Evolutionary conservation across 2,113 vertebrate species (phyloP).

Genomic region (Larimichthys crocea): DNA sequence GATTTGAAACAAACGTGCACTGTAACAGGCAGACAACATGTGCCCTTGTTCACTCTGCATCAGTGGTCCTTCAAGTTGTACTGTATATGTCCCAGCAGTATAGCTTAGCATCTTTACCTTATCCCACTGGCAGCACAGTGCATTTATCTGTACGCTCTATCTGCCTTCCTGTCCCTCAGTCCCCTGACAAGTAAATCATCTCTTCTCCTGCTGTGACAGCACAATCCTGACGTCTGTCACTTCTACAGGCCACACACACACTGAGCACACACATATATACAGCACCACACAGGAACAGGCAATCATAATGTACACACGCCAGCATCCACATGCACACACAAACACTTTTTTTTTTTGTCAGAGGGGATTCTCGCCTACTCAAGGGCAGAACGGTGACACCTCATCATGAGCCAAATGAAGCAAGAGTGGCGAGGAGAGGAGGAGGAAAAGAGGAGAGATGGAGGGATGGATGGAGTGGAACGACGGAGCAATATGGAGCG

Average conservation of each 20-base stretch:
- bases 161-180: conserved; percentile 67
- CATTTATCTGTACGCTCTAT: conserved; percentile 69
- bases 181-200: conserved; percentile 79
- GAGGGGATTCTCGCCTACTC: conserved; percentile 72
- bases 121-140: conserved; percentile 50
- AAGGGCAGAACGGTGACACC: conserved; percentile 77
- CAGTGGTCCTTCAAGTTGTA: conserved; percentile 13
- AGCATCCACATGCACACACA: conserved; percentile 39
- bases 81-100: conserved; percentile 42
- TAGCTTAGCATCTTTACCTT: conserved; percentile 59
- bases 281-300: conserved; percentile 24
- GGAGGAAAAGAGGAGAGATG: conserved; percentile 56
- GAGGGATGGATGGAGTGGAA: conserved; percentile 72
- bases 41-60: conserved; percentile 23
- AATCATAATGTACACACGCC: conserved; percentile 55
- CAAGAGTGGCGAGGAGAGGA: conserved; percentile 65
- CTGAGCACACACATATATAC: conserved; percentile 7
- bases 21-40: conserved; percentile 19
- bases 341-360: conserved; percentile 53
- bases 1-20: conserved; percentile 33
- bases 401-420: conserved; percentile 80
- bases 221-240: conserved; percentile 71
- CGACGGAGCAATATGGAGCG: conserved; percentile 57
- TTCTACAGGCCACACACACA: conserved; percentile 61
- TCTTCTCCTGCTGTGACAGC: conserved; percentile 74